Conservation (phyloP, 2,797 vertebrate species). For the Adrianichthys oophorus region DNA sequence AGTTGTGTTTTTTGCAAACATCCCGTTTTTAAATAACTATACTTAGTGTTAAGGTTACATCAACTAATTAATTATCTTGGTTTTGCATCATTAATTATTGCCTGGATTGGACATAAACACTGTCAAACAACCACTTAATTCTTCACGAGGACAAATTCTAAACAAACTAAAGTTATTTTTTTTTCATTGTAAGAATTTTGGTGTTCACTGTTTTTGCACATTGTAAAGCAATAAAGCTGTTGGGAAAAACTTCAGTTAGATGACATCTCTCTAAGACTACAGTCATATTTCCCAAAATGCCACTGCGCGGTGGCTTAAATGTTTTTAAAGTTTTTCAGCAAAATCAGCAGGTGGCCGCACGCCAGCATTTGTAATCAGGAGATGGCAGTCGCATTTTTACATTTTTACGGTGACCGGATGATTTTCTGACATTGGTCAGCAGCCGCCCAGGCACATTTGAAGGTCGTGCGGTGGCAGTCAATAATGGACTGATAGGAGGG, state of each 20-base stretch:
- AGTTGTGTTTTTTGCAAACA: background rate
- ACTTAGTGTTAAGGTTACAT: background rate
- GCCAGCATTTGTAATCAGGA: too few relatives aligned
- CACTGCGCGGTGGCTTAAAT: background rate
- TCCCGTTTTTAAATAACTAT: background rate
- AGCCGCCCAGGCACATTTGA: too few relatives aligned
- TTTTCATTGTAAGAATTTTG: background rate
- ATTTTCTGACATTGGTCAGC: too few relatives aligned
- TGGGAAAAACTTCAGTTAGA: background rate
- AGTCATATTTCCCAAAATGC: background rate
- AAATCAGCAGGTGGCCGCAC: too few relatives aligned
- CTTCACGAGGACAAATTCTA: background rate
- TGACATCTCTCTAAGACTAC: background rate
- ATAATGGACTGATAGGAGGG: too few relatives aligned
- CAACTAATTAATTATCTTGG: background rate
- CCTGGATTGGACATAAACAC: background rate
- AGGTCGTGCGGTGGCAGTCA: too few relatives aligned
- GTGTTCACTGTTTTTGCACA: background rate
- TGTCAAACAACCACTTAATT: background rate
- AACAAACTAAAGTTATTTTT: background rate
- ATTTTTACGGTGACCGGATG: too few relatives aligned
- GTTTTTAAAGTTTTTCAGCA: too few relatives aligned
- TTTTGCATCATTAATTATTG: constrained; percentile 1
- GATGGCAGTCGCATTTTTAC: too few relatives aligned
- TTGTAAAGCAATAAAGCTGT: constrained; percentile 1